A percentile compares a stretch with the other conserved stretches of the same genome.
These are phyloP conservation scores for Heliconius nattereri DNA, from an alignment of 1,140 invertebrate genomes.

Conservation along the genomic window DNA sequence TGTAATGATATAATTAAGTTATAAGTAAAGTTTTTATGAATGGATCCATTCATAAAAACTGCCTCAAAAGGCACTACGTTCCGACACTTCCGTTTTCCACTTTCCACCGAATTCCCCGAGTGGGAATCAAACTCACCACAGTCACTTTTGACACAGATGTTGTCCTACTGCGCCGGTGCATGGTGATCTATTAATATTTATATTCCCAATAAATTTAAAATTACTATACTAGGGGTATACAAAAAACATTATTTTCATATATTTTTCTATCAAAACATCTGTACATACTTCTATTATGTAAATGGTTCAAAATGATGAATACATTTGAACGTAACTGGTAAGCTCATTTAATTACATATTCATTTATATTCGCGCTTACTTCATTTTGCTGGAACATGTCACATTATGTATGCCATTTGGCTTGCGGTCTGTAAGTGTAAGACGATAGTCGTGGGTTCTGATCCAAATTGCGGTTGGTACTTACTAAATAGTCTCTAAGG, in stretches of 20 bases:
- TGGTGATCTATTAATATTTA: too few species aligned
- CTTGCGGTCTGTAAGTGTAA: background rate
- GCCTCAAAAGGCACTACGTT: too few species aligned
- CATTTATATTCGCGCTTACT: slow-evolving; percentile 6
- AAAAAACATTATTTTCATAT: background rate
- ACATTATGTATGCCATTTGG: background rate
- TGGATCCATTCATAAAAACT: too few species aligned
- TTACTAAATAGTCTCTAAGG: background rate
- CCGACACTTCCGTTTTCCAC: too few species aligned
- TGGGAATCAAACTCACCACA: too few species aligned
- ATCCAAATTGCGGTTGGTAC: background rate
- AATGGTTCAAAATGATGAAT: background rate
- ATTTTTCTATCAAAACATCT: background rate
- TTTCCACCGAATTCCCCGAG: too few species aligned
- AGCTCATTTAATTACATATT: slow-evolving; percentile 4
- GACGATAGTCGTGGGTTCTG: background rate
- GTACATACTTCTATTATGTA: background rate
- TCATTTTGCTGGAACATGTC: background rate
- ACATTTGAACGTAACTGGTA: background rate
- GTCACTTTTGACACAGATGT: too few species aligned
- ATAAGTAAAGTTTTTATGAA: too few species aligned
- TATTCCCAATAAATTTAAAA: too few species aligned
- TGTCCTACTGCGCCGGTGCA: too few species aligned
- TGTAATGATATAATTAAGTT: background rate
- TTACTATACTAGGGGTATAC: too few species aligned